These are phyloP conservation scores for Fregata magnificens DNA, from an alignment of 2,113 vertebrate species.

Conservation along the genomic window DNA sequence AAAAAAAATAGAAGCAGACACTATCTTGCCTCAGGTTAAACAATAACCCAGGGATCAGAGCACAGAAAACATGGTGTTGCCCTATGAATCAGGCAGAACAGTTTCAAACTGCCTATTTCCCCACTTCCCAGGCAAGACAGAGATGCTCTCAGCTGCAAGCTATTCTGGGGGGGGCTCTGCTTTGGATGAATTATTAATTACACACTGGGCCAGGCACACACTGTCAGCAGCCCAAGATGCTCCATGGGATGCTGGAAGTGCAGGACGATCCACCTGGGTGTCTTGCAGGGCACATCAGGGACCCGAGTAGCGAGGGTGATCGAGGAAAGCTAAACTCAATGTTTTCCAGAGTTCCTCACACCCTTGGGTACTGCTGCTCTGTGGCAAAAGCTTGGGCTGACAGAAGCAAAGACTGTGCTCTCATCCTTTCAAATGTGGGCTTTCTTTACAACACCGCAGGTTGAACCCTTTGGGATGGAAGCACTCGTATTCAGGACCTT, in stretches of 20 bases:
- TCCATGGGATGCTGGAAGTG: not conserved
- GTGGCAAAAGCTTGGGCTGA: not conserved
- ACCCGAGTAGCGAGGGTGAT: accelerated
- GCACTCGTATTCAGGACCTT: not conserved
- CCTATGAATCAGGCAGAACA: not conserved
- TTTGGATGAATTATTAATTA: not conserved
- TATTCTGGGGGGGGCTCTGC: not conserved
- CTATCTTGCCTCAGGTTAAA: not conserved
- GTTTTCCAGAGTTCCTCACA: not conserved
- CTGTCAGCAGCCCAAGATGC: not conserved
- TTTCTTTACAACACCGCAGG: not conserved
- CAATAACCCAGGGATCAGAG: not conserved
- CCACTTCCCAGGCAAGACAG: not conserved
- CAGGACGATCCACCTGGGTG: not conserved
- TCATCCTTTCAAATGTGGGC: not conserved
- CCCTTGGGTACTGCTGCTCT: not conserved
- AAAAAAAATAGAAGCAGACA: not conserved
- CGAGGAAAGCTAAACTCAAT: not conserved
- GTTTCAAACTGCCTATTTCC: not conserved
- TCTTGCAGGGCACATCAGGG: not conserved
- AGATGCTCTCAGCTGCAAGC: not conserved
- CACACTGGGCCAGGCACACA: not conserved
- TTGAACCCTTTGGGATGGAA: not conserved
- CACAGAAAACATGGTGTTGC: not conserved
- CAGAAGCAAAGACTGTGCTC: not conserved